These are phyloP conservation scores for Nesoenas mayeri DNA, from an alignment of 2,113 vertebrate genomes.

Conservation along the genomic window DNA sequence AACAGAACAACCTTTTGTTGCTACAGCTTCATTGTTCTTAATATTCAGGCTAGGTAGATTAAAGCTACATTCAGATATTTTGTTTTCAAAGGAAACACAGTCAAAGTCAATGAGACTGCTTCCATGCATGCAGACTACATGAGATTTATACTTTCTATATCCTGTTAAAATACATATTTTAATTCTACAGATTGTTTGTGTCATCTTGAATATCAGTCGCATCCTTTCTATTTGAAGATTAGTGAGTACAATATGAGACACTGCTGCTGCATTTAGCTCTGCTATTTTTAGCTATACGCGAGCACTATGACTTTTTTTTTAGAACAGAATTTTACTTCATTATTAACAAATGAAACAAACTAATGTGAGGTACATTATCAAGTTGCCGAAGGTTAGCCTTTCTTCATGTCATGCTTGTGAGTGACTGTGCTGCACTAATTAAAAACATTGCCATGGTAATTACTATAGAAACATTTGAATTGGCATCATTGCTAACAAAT, in stretches of 20 bases:
- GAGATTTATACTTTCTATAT: background rate
- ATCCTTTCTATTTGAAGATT: background rate
- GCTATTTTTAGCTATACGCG: background rate
- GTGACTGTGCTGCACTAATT: constrained; percentile 53
- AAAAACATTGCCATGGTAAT: constrained; percentile 71
- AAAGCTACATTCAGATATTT: background rate
- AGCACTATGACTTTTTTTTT: background rate
- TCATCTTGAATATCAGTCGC: background rate
- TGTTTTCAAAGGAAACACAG: background rate
- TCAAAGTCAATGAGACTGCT: background rate
- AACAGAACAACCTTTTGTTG: background rate
- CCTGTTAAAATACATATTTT: background rate
- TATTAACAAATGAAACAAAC: constrained; percentile 24
- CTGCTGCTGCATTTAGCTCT: background rate
- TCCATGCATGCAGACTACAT: background rate
- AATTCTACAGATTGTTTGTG: background rate
- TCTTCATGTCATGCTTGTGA: background rate
- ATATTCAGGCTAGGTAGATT: background rate
- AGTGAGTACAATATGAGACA: background rate
- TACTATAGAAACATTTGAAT: constrained; percentile 71
- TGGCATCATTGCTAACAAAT: constrained; percentile 62
- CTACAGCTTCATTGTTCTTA: background rate
- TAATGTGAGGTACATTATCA: constrained; percentile 19
- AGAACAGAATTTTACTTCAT: background rate
- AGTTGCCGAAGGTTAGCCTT: constrained; percentile 38